Conservation (phyloP, 2,113 vertebrate species). For the Phylloscopus whistleri region DNA sequence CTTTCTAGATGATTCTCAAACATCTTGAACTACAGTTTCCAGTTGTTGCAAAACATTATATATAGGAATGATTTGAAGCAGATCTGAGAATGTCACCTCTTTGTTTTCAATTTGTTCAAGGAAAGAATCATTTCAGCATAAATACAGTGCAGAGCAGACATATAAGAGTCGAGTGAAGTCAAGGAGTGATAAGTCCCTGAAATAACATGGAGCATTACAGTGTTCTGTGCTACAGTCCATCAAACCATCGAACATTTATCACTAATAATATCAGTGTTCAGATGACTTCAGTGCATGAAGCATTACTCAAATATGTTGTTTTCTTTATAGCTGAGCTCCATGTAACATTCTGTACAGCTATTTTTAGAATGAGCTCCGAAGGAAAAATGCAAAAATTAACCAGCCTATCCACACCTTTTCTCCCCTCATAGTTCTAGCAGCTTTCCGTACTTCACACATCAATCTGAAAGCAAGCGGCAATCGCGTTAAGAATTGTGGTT, state of each 20-base stretch:
- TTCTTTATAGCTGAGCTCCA: background rate
- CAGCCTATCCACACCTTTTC: background rate
- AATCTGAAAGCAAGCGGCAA: background rate
- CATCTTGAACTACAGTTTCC: background rate
- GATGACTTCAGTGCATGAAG: background rate
- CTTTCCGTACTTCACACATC: background rate
- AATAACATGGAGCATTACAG: background rate
- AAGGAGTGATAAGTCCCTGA: background rate
- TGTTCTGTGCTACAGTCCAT: background rate
- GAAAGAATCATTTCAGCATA: background rate
- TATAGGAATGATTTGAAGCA: background rate
- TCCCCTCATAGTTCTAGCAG: background rate
- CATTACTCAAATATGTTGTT: background rate
- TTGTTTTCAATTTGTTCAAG: background rate
- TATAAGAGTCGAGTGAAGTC: background rate
- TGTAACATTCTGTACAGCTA: background rate
- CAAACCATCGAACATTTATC: background rate
- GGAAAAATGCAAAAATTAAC: constrained; percentile 4
- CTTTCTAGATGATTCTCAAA: background rate
- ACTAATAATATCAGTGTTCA: background rate
- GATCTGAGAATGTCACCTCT: background rate
- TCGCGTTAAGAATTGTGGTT: background rate
- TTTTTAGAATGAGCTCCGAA: background rate
- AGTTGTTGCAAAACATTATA: background rate
- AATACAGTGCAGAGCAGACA: background rate